These are phyloP conservation scores for Loxodonta africana DNA, from an alignment of 2,113 vertebrate species.

Conservation along the genomic window DNA sequence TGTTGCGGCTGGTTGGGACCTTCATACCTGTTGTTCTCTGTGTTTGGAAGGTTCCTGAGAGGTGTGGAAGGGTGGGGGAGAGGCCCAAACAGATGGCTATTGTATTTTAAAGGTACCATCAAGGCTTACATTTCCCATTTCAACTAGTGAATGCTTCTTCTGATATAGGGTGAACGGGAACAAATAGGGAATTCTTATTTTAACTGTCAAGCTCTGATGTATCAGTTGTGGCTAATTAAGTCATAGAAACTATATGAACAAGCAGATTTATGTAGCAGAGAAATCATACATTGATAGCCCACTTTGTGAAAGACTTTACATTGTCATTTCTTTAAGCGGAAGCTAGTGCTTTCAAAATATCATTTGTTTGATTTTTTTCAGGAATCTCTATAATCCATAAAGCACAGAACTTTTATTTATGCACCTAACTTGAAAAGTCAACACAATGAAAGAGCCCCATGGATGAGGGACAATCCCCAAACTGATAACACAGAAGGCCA, in stretches of 20 bases:
- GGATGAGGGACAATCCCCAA: neutral
- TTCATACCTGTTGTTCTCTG: neutral
- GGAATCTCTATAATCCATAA: constrained; percentile 37
- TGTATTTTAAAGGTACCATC: neutral
- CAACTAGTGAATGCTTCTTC: neutral
- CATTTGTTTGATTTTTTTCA: constrained; percentile 9
- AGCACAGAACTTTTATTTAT: constrained; percentile 42
- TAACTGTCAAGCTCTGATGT: constrained; percentile 29
- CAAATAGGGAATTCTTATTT: constrained; percentile 51
- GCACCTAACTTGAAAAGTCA: constrained; percentile 46
- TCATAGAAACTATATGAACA: constrained; percentile 15
- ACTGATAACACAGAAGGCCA: constrained; percentile 8
- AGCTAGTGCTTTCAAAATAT: constrained; percentile 57
- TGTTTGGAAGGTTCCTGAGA: neutral
- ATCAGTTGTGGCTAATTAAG: neutral
- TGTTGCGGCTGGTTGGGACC: neutral
- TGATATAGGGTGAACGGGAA: neutral
- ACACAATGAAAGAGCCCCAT: neutral
- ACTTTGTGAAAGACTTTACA: constrained; percentile 31
- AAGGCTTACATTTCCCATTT: neutral
- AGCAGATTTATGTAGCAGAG: constrained; percentile 20
- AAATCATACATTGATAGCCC: neutral
- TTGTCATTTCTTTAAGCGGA: constrained; percentile 45
- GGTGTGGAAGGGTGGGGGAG: neutral
- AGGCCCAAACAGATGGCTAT: neutral